Conservation (phyloP, 2,797 vertebrate genomes). For the Leptoclinus maculatus region DNA sequence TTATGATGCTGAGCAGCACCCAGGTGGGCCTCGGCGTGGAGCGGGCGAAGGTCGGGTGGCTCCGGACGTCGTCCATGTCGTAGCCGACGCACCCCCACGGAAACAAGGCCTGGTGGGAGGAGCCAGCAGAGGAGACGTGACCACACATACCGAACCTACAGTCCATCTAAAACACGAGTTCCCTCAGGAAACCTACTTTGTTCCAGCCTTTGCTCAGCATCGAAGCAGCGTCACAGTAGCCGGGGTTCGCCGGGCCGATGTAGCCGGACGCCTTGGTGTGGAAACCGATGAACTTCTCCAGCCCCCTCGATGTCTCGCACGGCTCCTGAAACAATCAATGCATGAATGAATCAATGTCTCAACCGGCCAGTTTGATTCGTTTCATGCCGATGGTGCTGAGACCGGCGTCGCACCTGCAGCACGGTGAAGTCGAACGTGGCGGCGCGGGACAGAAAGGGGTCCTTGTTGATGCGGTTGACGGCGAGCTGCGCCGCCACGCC, state of each 20-base stretch:
- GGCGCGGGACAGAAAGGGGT: conserved; percentile 81
- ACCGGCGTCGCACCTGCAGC: conserved; percentile 71
- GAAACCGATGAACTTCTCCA: conserved; percentile 85
- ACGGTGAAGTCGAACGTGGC: conserved; percentile 85
- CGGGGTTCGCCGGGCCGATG: conserved; percentile 90
- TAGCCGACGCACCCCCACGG: conserved; percentile 89
- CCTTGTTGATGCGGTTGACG: conserved; percentile 86
- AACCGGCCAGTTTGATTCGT: no score
- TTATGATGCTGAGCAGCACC: conserved; percentile 88
- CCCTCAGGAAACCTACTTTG: conserved; percentile 74
- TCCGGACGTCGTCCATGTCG: conserved; percentile 83
- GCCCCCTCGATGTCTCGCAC: conserved; percentile 86
- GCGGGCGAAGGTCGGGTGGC: conserved; percentile 84
- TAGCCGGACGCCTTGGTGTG: conserved; percentile 86
- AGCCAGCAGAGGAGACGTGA: not conserved
- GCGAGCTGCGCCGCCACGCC: conserved; percentile 87
- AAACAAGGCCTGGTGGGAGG: conserved; percentile 83
- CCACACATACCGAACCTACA: not conserved
- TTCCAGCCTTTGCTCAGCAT: conserved; percentile 90
- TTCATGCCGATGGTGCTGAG: no score
- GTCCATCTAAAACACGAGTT: no score
- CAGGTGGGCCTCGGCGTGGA: conserved; percentile 84
- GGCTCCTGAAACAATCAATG: conserved; percentile 80
- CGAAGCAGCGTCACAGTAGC: conserved; percentile 89
- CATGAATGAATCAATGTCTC: no score